Conservation (phyloP, 2,888 invertebrate species). For the Ernsta delagoae region DNA sequence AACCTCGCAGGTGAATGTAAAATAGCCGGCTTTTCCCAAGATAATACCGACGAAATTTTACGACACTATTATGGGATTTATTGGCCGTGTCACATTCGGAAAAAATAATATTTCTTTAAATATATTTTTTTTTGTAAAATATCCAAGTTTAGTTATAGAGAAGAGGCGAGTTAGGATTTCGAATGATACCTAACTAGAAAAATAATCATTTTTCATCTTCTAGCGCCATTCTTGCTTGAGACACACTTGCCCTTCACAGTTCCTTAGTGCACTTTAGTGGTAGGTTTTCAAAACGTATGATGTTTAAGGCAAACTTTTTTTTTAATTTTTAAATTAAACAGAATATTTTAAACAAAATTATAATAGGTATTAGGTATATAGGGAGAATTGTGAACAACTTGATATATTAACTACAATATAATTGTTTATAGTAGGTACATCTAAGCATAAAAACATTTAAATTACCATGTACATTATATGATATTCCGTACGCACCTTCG, state of each 20-base stretch:
- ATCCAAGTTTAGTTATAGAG: no score
- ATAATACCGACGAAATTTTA: slow-evolving; percentile 83
- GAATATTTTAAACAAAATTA: no score
- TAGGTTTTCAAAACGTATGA: neutral
- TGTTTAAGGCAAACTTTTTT: neutral
- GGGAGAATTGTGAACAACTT: no score
- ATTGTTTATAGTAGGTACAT: no score
- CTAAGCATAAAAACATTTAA: no score
- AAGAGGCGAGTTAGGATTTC: no score
- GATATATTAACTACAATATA: no score
- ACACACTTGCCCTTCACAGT: slow-evolving; percentile 6
- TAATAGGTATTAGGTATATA: no score
- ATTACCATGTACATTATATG: no score
- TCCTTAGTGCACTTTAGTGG: neutral
- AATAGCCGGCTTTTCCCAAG: slow-evolving; percentile 83
- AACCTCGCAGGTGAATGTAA: slow-evolving; percentile 84
- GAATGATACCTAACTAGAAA: neutral
- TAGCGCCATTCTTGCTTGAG: slow-evolving; percentile 43
- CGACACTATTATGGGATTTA: slow-evolving; percentile 81
- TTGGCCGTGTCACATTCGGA: slow-evolving; percentile 78
- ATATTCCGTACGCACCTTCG: no score
- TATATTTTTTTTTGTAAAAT: slow-evolving; percentile 52
- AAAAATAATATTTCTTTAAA: slow-evolving; percentile 70
- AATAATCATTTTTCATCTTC: neutral
- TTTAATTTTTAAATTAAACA: no score